Evolutionary conservation across 2,888 invertebrate genomes (phyloP), one percentile per base, ranked within the genome.

Genomic region (Drosophila cyrtoloma): DNA sequence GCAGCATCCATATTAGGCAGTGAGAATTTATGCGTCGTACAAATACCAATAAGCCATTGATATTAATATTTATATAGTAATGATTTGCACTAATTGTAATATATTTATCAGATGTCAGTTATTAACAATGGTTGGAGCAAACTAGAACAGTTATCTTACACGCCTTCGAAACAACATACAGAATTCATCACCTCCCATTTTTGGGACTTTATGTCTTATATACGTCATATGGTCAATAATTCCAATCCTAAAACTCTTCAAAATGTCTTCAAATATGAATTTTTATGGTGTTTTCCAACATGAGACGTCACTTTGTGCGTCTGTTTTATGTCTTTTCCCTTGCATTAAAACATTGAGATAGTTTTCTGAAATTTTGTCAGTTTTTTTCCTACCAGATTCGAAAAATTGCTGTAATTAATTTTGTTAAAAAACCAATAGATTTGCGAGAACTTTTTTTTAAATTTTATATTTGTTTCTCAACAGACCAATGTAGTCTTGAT

Each of bases 1-100:
- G 75, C 62, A 71, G 71, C 74, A 60, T 65, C 61, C 55, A 70
- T 62, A 77, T 81, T 69, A 62, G 73, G 59, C 65, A 73, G 58
- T 59, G 58, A 32, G 12, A 80, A 73, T 71, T 78, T 86, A 79
- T 86, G 78, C 57, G 32, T 51, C 44, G 10, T 28, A 64, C 52
- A n/a, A 35, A 65, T 50, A 69, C 74, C 63, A 70, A 67, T 79
- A 69, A 52, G 50, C 30, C 44, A 62, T 71, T 28, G 28, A n/a
- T 14, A 39, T 28, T 39, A 39, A 39, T 57, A 39, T 56, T 37
- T 1, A 56, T 56, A 14, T 14, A 4, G 9, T n/a, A 37, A 37
- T 56, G 4, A 37, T 28, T 19, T 26, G 4, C 4, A 19, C 19
- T 16, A 56, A 56, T 33, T 35, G 19, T 14, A 10, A 28, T 51